Percentiles rank a stretch among this genome's conserved stretches.
phyloP scores from a whole-genome alignment of 2,113 vertebrate genomes.

The Xyrauchen texanus region DNA sequence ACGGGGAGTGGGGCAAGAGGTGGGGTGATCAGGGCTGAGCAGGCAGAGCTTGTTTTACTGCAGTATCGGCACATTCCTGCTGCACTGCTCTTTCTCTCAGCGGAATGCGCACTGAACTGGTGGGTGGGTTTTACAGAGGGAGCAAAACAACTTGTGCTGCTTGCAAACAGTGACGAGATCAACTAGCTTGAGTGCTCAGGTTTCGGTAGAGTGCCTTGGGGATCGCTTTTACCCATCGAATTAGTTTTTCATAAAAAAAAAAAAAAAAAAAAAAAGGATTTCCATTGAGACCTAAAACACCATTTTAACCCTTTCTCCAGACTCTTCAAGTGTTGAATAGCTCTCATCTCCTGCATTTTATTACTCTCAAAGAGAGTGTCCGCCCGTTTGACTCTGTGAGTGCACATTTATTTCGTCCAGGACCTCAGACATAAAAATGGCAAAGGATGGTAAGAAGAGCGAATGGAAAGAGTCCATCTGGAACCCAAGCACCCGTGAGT shows the following conservation, averaged over 20 bases:
- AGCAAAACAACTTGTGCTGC: conserved; percentile 26
- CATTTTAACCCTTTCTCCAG: neutral
- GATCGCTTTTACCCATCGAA: neutral
- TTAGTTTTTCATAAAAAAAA: neutral
- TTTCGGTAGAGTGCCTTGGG: neutral
- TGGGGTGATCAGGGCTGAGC: neutral
- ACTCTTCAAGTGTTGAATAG: neutral
- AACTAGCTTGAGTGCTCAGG: conserved; percentile 7
- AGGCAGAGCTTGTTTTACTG: conserved; percentile 65
- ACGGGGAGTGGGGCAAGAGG: neutral
- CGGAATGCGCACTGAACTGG: conserved; percentile 68
- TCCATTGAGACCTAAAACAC: neutral
- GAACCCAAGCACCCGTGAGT: conserved; percentile 89
- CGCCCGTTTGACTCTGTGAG: conserved; percentile 11
- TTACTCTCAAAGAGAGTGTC: conserved; percentile 36
- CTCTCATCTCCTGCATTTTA: neutral
- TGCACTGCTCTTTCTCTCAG: conserved; percentile 63
- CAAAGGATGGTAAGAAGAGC: conserved; percentile 79
- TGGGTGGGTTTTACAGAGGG: conserved; percentile 59
- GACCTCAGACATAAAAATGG: conserved; percentile 65
- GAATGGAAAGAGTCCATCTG: conserved; percentile 85
- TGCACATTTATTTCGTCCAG: neutral
- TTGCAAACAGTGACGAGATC: conserved; percentile 45
- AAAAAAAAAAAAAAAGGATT: neutral
- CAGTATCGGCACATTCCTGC: conserved; percentile 66